Percentiles rank a stretch among this genome's conserved stretches.
These are phyloP conservation scores for Stegophylla sp. DNA, from an alignment of 2,888 invertebrate genomes.

Conservation along the genomic window DNA sequence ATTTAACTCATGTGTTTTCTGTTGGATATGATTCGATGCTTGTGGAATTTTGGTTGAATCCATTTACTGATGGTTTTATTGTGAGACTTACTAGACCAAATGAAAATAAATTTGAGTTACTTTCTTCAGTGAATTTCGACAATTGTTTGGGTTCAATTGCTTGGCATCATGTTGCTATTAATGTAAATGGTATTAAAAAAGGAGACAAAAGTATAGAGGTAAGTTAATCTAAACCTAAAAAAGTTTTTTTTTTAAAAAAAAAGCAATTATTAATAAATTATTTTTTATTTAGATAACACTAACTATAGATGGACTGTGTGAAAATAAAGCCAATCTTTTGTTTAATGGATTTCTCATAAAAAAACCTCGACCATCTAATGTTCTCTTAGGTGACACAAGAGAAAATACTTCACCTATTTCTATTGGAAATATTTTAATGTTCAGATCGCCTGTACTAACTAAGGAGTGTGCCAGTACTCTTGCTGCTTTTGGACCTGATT, in stretches of 20 bases:
- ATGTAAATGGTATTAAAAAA: constrained; percentile 70
- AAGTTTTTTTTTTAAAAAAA: no score
- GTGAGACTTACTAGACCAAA: constrained; percentile 69
- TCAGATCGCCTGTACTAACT: constrained; percentile 69
- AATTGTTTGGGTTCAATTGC: constrained; percentile 66
- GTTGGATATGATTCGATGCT: constrained; percentile 72
- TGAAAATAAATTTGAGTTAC: constrained; percentile 66
- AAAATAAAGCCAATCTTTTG: constrained; percentile 69
- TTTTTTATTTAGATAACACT: constrained; percentile 66
- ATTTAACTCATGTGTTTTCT: constrained; percentile 69
- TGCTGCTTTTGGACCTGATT: constrained; percentile 68
- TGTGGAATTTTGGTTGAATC: constrained; percentile 71
- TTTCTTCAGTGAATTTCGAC: constrained; percentile 68
- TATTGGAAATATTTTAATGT: constrained; percentile 66
- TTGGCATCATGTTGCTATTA: constrained; percentile 71
- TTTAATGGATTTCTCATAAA: constrained; percentile 71
- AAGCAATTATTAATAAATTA: neutral
- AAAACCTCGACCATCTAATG: constrained; percentile 69
- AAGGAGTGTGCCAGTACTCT: constrained; percentile 69
- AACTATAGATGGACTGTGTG: constrained; percentile 70
- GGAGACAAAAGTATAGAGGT: constrained; percentile 70
- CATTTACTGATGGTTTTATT: constrained; percentile 63
- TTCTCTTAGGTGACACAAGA: constrained; percentile 68
- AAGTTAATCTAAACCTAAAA: constrained; percentile 7
- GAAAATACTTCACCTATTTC: constrained; percentile 45